Evolutionary conservation across 2,113 vertebrate species (phyloP).

Genomic region (Myanophis thanlyinensis): DNA sequence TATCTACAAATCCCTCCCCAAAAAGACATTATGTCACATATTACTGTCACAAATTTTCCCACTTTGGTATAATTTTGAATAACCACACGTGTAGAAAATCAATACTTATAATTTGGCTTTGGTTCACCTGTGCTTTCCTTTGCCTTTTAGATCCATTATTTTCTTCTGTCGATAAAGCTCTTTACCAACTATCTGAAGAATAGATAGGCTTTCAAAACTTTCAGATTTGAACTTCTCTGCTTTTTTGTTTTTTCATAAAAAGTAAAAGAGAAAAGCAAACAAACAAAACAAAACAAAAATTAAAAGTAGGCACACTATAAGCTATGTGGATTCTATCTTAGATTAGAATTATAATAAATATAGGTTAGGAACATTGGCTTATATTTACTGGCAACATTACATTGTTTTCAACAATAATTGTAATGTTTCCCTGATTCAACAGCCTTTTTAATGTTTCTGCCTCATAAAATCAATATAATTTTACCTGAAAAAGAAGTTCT

Average conservation of each 20-base stretch:
- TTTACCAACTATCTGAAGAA: not conserved
- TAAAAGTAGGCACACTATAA: not conserved
- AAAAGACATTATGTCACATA: not conserved
- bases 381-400: slow-evolving; percentile 19
- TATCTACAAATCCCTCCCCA: not conserved
- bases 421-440: slow-evolving; percentile 45
- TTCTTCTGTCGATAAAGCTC: not conserved
- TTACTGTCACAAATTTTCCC: not conserved
- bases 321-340: not conserved
- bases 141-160: not conserved
- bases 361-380: slow-evolving; percentile 13
- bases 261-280: not conserved
- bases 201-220: not conserved
- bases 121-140: not conserved
- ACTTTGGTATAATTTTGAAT: not conserved
- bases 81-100: not conserved
- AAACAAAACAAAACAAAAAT: no score
- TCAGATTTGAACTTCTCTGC: not conserved
- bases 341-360: not conserved
- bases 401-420: slow-evolving; percentile 38
- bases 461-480: slow-evolving; percentile 19
- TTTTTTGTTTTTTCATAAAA: not conserved
- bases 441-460: slow-evolving; percentile 45
- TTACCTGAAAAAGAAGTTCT: slow-evolving; percentile 28
- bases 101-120: not conserved